phyloP scores from a whole-genome alignment of 2,888 invertebrate species.

The Epinotia nisella region DNA sequence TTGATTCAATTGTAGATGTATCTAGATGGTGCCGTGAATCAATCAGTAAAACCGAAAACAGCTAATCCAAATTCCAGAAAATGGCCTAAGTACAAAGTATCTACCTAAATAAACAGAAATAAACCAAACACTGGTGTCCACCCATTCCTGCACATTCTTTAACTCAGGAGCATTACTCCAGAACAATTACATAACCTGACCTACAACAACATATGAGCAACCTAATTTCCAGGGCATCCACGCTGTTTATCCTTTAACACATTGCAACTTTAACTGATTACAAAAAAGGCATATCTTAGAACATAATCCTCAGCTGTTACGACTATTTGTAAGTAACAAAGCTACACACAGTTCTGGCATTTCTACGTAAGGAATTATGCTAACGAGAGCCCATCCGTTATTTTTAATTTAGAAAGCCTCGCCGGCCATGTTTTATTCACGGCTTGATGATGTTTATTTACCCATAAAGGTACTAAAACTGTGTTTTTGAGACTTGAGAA shows the following conservation, averaged over 20 bases:
- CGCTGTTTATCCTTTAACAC: not conserved
- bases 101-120: not conserved
- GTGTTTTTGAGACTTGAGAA: slow-evolving; percentile 7
- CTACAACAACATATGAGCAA: not conserved
- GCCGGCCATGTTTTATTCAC: slow-evolving; percentile 35
- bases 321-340: not conserved
- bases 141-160: not conserved
- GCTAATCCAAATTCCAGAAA: no score
- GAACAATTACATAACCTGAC: not conserved
- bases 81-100: no score
- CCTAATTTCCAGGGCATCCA: not conserved
- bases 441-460: slow-evolving; percentile 28
- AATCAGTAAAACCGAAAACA: no score
- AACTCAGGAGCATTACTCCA: not conserved
- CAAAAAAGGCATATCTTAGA: not conserved
- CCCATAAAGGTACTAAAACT: slow-evolving; percentile 28
- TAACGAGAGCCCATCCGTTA: slow-evolving; percentile 30
- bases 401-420: slow-evolving; percentile 40
- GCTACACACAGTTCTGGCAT: not conserved
- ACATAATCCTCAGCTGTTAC: not conserved
- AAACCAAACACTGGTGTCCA: not conserved
- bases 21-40: no score
- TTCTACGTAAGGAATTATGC: slow-evolving; percentile 35
- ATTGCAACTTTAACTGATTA: not conserved
- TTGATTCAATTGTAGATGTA: no score